Conservation (phyloP, 2,113 vertebrate genomes). For the Mustela lutreola region DNA sequence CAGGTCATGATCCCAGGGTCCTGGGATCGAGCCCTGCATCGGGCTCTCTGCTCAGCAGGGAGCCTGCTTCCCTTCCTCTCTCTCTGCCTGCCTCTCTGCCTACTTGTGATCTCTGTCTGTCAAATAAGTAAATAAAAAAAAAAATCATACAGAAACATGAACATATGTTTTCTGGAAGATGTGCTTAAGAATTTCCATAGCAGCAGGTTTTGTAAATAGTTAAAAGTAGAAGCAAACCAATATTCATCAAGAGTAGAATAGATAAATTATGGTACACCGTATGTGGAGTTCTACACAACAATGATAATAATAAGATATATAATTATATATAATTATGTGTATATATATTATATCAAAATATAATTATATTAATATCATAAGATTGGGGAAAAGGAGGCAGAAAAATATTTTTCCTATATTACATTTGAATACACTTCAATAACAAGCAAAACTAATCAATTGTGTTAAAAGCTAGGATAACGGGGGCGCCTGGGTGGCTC, state of each 20-base stretch:
- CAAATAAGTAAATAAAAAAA: neutral
- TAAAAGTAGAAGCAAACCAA: conserved; percentile 33
- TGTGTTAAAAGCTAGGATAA: neutral
- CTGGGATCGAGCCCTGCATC: too few relatives aligned
- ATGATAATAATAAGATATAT: neutral
- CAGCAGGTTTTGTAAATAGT: neutral
- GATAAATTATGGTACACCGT: neutral
- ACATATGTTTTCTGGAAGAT: neutral
- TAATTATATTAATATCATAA: neutral
- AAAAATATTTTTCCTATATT: neutral
- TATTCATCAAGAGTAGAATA: neutral
- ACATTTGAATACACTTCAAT: neutral
- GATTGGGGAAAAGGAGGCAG: neutral
- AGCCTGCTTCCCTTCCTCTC: too few relatives aligned
- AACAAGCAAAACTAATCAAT: neutral
- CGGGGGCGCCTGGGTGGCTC: too few relatives aligned
- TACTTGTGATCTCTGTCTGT: too few relatives aligned
- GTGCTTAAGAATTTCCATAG: neutral
- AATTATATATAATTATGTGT: neutral
- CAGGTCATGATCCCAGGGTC: too few relatives aligned
- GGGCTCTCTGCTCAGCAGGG: too few relatives aligned
- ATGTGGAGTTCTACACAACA: neutral
- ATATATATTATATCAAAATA: neutral
- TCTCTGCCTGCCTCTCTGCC: too few relatives aligned
- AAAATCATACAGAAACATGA: neutral